Evolutionary conservation across 35 echinoderm and acorn worm genomes (phyloP).

Genomic region (Anneissia japonica): DNA sequence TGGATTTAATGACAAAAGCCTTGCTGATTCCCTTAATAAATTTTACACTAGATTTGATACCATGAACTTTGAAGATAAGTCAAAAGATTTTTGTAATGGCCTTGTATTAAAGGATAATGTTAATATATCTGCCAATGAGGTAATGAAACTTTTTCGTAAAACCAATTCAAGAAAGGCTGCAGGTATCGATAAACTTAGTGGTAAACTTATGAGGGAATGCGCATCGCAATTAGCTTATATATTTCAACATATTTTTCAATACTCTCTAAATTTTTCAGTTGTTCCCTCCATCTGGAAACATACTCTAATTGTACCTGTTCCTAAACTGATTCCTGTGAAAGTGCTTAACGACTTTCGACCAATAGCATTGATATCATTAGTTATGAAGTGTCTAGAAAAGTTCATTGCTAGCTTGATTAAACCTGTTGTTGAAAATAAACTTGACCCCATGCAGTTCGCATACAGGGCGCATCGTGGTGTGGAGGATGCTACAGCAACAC

Average conservation of each 20-base stretch:
- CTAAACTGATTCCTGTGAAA: neutral
- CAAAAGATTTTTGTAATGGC: too few species aligned
- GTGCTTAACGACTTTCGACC: slow-evolving; percentile 28
- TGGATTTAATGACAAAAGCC: too few species aligned
- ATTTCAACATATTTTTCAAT: slow-evolving; percentile 10
- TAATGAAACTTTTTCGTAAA: neutral
- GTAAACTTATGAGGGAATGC: slow-evolving; percentile 2
- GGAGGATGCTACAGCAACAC: neutral
- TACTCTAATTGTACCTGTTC: neutral
- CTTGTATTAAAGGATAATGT: too few species aligned
- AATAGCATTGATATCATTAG: slow-evolving; percentile 21
- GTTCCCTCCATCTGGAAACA: slow-evolving; percentile 27
- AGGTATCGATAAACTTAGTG: slow-evolving; percentile 16
- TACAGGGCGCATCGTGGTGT: neutral
- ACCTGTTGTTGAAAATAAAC: neutral
- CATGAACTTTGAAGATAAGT: too few species aligned
- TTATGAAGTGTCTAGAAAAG: slow-evolving; percentile 39
- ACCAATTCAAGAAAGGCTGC: slow-evolving; percentile 14
- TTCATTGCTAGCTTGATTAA: neutral
- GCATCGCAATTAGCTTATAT: slow-evolving; percentile 1
- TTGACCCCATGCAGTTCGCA: neutral
- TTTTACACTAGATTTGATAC: too few species aligned
- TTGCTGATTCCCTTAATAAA: too few species aligned
- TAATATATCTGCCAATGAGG: too few species aligned
- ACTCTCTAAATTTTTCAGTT: neutral